Evolutionary conservation across 1,140 invertebrate species (phyloP).

Genomic region (Leptinotarsa lineolata): DNA sequence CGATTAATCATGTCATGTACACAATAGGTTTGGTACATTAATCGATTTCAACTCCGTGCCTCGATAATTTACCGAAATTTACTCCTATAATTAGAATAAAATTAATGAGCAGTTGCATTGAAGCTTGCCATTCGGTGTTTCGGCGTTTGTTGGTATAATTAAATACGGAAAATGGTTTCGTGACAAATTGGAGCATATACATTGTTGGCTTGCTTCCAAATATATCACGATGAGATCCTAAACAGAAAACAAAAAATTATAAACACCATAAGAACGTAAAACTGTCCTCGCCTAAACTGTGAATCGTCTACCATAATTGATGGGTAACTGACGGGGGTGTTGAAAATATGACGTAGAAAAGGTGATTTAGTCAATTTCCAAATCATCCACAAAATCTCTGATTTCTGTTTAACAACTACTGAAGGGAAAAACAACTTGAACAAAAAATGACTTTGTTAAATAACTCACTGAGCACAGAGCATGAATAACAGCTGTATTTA

Average conservation of each 20-base stretch:
- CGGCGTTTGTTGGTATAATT: constrained; percentile 2
- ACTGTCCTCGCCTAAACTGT: not conserved
- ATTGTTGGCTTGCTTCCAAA: not conserved
- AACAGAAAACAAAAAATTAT: not conserved
- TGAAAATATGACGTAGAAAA: too few relatives aligned
- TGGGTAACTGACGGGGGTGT: too few relatives aligned
- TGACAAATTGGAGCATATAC: constrained; percentile 6
- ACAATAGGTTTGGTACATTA: too few relatives aligned
- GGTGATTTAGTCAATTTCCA: too few relatives aligned
- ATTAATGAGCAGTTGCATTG: not conserved
- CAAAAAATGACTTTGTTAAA: not conserved
- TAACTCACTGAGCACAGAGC: not conserved
- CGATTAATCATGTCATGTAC: too few relatives aligned
- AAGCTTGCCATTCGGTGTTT: not conserved
- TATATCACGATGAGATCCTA: not conserved
- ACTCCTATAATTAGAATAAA: not conserved
- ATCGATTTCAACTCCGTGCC: too few relatives aligned
- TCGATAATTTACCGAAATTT: not conserved
- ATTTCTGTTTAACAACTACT: too few relatives aligned
- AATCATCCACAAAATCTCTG: too few relatives aligned
- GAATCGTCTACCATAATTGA: too few relatives aligned
- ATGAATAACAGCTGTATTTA: not conserved
- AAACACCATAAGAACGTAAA: not conserved
- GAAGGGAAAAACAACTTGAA: not conserved
- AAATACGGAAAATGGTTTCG: constrained; percentile 8